These are phyloP conservation scores for Haliclystus octoradiatus DNA, from an alignment of 30 jellyfish, hydroid and myxozoan genomes.

Conservation along the genomic window DNA sequence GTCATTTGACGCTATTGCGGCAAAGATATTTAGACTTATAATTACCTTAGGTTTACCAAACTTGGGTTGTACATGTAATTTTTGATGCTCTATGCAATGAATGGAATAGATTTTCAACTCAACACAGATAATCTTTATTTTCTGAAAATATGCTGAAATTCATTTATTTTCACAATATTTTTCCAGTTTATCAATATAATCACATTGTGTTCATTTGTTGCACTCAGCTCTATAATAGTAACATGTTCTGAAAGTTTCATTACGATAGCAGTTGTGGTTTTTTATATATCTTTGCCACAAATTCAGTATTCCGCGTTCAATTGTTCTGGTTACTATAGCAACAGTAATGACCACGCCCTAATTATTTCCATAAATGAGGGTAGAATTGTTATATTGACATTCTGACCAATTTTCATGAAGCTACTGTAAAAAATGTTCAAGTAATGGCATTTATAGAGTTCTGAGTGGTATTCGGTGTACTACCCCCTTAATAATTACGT, in stretches of 20 bases:
- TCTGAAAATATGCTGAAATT: not conserved
- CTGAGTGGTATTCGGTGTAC: not conserved
- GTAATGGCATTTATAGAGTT: not conserved
- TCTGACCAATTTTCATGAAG: not conserved
- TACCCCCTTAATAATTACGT: not conserved
- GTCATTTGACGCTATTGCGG: not conserved
- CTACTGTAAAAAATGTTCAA: not conserved
- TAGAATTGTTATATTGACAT: no score
- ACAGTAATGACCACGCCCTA: constrained; percentile 2
- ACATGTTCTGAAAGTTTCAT: not conserved
- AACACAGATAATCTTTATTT: no score
- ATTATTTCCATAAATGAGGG: not conserved
- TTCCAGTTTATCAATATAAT: not conserved
- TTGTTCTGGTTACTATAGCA: not conserved
- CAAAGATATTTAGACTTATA: not conserved
- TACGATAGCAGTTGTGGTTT: not conserved
- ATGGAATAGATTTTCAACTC: not conserved
- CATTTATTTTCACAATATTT: not conserved
- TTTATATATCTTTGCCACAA: not conserved
- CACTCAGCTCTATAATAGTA: not conserved
- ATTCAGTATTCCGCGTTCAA: not conserved
- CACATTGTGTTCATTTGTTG: not conserved
- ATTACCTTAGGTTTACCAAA: not conserved
- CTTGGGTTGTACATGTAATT: not conserved
- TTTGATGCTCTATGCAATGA: not conserved